Evolutionary conservation across 2,797 vertebrate species (phyloP).

Genomic region (Anabas testudineus): DNA sequence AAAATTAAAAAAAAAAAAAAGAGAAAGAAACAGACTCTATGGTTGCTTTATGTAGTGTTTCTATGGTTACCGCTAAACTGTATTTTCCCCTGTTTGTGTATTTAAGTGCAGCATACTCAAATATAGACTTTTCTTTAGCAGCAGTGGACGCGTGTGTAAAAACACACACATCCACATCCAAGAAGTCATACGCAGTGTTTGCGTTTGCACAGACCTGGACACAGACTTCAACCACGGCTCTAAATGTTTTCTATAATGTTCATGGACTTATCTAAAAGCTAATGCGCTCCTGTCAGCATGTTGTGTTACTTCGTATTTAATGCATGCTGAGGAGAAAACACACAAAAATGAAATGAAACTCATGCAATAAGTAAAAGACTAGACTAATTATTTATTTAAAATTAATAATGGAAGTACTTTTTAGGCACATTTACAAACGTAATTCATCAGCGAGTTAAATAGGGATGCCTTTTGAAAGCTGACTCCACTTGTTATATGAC

Average conservation of each 20-base stretch:
- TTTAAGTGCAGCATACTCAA: constrained; percentile 42
- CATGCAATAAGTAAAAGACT: constrained; percentile 24
- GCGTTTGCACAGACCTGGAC: constrained; percentile 74
- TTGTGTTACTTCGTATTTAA: constrained; percentile 66
- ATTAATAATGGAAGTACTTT: constrained; percentile 8
- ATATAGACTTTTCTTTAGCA: constrained; percentile 59
- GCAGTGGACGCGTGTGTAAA: constrained; percentile 35
- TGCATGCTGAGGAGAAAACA: constrained; percentile 40
- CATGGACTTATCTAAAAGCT: constrained; percentile 59
- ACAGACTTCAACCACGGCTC: constrained; percentile 70
- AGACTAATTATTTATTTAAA: constrained; percentile 2
- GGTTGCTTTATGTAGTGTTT: constrained; percentile 41
- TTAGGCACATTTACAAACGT: constrained; percentile 8
- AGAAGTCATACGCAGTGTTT: constrained; percentile 38
- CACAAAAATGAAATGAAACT: constrained; percentile 25
- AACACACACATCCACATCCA: constrained; percentile 7
- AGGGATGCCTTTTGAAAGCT: constrained; percentile 16
- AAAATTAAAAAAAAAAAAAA: constrained; percentile 42
- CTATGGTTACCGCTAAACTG: constrained; percentile 52
- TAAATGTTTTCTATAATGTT: constrained; percentile 81
- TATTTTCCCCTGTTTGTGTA: constrained; percentile 23
- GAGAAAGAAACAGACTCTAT: constrained; percentile 39
- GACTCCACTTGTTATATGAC: constrained; percentile 3
- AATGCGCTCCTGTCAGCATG: constrained; percentile 75
- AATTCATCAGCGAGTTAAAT: constrained; percentile 2